Conservation (phyloP, 2,888 invertebrate species). For the Nebria brevicollis region DNA sequence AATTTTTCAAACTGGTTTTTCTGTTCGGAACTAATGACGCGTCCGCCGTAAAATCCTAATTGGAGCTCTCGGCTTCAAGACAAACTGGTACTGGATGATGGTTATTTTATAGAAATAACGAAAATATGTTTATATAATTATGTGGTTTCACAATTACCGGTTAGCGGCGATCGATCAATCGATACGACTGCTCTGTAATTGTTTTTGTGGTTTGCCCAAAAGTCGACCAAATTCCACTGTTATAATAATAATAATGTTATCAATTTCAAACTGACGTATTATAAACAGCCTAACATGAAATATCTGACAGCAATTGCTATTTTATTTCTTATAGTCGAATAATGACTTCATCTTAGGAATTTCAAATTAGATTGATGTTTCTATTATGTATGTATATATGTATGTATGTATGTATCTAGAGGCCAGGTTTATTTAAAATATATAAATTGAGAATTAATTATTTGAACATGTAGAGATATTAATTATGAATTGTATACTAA, state of each 20-base stretch:
- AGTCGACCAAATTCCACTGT: neutral
- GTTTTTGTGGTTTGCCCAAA: neutral
- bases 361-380: too few species aligned
- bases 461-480: too few species aligned
- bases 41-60: slow-evolving; percentile 30
- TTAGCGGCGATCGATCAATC: neutral
- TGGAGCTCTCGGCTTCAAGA: slow-evolving; percentile 25
- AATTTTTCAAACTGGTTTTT: slow-evolving; percentile 47
- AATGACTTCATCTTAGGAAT: too few species aligned
- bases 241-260: neutral
- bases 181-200: neutral
- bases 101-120: neutral
- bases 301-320: too few species aligned
- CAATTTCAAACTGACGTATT: neutral
- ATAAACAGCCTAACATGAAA: too few species aligned
- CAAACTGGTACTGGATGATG: slow-evolving; percentile 12
- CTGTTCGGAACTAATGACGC: slow-evolving; percentile 45
- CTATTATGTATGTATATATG: too few species aligned
- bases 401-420: too few species aligned
- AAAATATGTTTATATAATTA: neutral
- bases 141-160: neutral
- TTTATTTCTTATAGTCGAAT: too few species aligned
- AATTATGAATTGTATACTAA: too few species aligned
- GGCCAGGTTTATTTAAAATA: too few species aligned
- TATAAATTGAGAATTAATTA: too few species aligned